Base-by-base conservation (phyloP, 2,113 vertebrate genomes). In the Callorhinus ursinus region DNA sequence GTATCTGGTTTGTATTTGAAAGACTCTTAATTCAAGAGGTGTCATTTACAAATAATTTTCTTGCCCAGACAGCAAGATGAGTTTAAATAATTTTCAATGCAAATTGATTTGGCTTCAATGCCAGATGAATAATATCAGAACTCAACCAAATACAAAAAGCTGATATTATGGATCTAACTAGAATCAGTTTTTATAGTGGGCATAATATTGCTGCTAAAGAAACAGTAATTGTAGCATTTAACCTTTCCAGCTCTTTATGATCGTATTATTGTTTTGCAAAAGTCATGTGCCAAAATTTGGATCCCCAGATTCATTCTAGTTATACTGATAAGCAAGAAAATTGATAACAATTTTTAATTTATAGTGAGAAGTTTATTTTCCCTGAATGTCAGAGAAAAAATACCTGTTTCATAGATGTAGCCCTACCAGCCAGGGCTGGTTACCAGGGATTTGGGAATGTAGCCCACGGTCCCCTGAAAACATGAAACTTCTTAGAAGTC, bases 81-180 rank as follows among this genome's bases (percentile, higher is more conserved):
- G 92, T 18, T 1, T 92, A 97, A 94, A 85, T 96, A 94, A 90
- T 91, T 97, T 97, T 97, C 79, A 85, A 13, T 96, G 49, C 93
- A 98, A 11, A 84, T 74, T 85, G 92, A 96, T 77, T 96, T 97
- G 91, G 36, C 36, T 49, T 98, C 49, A 81, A 93, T 97, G 88
- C 72, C 92, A 97, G 49, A 98, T 94, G 69, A 96, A 96, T 95
- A 92, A 82, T 69, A 97, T 24, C 72, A 97, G 82, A 98, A 97
- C 51, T 86, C 93, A 93, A 91, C 36, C 71, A 92, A 96, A 96
- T 96, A 93, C 57, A 96, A 98, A 97, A 72, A 95, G 96, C 8
- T 96, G 87, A 93, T 98, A 90, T 77, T 94, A 97, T 97, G 98
- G 42, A 93, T 96, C 94, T 97, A 90, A 95, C 83, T 63, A 79